A percentile compares a stretch with the other conserved stretches of the same genome.
phyloP scores from a whole-genome alignment of 1,140 invertebrate species.

The Neodiprion fabricii region DNA sequence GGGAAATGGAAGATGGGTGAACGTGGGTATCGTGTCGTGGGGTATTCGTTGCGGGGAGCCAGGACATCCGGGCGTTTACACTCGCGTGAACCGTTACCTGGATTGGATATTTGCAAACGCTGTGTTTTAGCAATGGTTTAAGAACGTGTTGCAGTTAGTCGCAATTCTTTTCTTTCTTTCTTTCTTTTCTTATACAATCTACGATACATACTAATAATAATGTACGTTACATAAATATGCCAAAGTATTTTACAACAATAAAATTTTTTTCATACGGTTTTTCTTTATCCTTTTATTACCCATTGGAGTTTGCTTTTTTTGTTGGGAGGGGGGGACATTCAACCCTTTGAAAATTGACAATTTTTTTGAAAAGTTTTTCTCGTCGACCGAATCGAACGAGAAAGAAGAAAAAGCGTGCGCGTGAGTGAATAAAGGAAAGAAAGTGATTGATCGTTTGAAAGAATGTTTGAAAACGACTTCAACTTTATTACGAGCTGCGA shows the following conservation, averaged over 20 bases:
- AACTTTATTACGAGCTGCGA: conserved; percentile 1
- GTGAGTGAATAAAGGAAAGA: too few relatives aligned
- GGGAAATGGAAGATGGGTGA: conserved; percentile 74
- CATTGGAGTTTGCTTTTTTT: not conserved
- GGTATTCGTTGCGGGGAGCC: conserved; percentile 75
- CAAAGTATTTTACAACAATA: not conserved
- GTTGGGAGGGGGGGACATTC: too few relatives aligned
- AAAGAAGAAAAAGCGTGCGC: too few relatives aligned
- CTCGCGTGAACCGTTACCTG: conserved; percentile 73
- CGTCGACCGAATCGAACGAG: too few relatives aligned
- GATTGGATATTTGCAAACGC: conserved; percentile 77
- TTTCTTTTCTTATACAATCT: conserved; percentile 6
- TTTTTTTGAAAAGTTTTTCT: too few relatives aligned
- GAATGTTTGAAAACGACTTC: not conserved
- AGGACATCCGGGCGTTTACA: conserved; percentile 74
- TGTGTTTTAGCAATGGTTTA: conserved; percentile 51
- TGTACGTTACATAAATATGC: not conserved
- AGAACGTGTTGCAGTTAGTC: not conserved
- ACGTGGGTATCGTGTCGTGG: conserved; percentile 84
- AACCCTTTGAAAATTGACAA: too few relatives aligned
- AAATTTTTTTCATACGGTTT: not conserved
- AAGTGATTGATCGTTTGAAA: not conserved
- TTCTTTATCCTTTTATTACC: not conserved
- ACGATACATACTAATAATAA: not conserved
- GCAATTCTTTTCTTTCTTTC: conserved; percentile 27